Evolutionary conservation across 35 echinoderm and acorn worm genomes (phyloP), one percentile per base, ranked within the genome.

Genomic region (Ophioderma brevispina): DNA sequence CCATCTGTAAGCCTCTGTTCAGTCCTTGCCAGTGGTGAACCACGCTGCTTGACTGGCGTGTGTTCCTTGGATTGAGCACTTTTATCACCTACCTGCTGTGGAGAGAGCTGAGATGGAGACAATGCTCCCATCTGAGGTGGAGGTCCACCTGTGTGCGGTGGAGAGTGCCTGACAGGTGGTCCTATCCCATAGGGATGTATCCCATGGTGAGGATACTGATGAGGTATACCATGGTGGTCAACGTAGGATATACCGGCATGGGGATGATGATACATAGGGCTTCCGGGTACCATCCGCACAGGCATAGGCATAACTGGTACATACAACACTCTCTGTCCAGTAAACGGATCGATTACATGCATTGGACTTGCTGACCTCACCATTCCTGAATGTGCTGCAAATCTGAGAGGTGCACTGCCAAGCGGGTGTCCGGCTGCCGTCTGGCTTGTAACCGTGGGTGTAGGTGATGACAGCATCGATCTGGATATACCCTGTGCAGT

Each of bases 251-350:
- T 1, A 64, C 35, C 78, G 42, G 87, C n/a, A 11, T 42, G 43
- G 32, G 41, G 38, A 32, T 31, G 33, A 89, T 25, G 36, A 50
- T 55, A 2, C 78, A 36, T 11, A 80, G 39, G 0, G 78, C 38
- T 3, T 34, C 52, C 85, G 32, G 93, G 86, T 86, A 97, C 88
- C 92, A 85, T 88, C 23, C 79, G 55, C 5, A 95, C 80, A 2
- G 75, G 41, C n/a, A n/a, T n/a, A 18, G 93, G 86, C 78, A 95
- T 94, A 1, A 82, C 87, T 41, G 93, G 90, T 21, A 99, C 75
- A 41, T 95, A 99, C 87, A 99, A 37, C 39, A 90, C 49, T 63
- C 94, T 89, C 78, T 89, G 81, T 30, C 93, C 93, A 1, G 93
- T 98, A 43, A 59, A 86, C 11, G 94, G 93, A 91, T 99, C 97